These are phyloP conservation scores for Platycheirus albimanus DNA, from an alignment of 2,888 invertebrate species.

Conservation along the genomic window DNA sequence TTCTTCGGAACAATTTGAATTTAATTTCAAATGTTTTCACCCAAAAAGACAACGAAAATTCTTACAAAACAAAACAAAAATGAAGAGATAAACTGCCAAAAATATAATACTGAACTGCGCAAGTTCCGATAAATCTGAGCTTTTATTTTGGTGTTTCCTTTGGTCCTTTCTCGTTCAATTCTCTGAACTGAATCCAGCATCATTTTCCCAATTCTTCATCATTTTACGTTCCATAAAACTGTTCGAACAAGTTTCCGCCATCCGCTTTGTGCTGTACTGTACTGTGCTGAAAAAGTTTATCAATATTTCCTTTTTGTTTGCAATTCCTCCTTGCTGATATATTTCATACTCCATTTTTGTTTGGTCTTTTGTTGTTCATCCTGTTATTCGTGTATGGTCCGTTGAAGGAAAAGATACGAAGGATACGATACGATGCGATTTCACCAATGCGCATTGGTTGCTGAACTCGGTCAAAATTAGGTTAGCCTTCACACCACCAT, in stretches of 20 bases:
- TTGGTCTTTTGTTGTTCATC: slow-evolving; percentile 25
- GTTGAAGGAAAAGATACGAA: neutral
- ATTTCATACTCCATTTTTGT: slow-evolving; percentile 12
- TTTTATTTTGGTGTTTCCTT: slow-evolving; percentile 34
- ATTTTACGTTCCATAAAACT: neutral
- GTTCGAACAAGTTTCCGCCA: neutral
- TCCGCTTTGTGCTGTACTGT: too few species aligned
- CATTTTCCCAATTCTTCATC: slow-evolving; percentile 20
- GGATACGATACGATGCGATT: slow-evolving; percentile 13
- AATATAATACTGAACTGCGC: slow-evolving; percentile 42
- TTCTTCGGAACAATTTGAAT: too few species aligned
- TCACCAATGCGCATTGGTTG: slow-evolving; percentile 65
- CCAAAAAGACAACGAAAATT: neutral
- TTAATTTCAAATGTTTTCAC: slow-evolving; percentile 2
- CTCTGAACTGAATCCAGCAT: slow-evolving; percentile 44
- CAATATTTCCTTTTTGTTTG: neutral
- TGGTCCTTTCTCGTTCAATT: slow-evolving; percentile 2
- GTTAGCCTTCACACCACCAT: slow-evolving; percentile 40
- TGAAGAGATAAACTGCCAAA: slow-evolving; percentile 18
- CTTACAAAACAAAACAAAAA: neutral
- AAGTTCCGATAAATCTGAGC: slow-evolving; percentile 50
- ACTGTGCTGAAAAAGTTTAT: slow-evolving; percentile 11
- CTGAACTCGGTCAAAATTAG: slow-evolving; percentile 49
- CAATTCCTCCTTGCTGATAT: slow-evolving; percentile 15
- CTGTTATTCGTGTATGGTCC: slow-evolving; percentile 21